Evolutionary conservation across 2,113 vertebrate genomes (phyloP).

Genomic region (Pogona vitticeps): DNA sequence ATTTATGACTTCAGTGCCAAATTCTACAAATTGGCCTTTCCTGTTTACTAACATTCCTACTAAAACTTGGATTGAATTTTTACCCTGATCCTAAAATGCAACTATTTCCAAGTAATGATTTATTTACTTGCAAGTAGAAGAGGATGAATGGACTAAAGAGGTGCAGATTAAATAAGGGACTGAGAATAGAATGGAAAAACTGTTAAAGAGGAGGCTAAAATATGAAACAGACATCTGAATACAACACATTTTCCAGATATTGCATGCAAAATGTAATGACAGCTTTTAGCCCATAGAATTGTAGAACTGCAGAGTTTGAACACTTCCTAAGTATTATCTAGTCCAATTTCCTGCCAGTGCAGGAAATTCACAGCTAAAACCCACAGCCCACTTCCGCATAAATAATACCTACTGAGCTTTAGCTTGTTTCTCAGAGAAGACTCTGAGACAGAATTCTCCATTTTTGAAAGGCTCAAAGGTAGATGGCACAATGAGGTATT

Average conservation of each 20-base stretch:
- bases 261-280: not conserved
- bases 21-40: not conserved
- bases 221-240: not conserved
- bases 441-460: constrained; percentile 82
- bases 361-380: too few species aligned
- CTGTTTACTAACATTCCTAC: fast-evolving
- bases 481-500: constrained; percentile 85
- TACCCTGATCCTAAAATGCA: not conserved
- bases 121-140: not conserved
- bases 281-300: not conserved
- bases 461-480: constrained; percentile 87
- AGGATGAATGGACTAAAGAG: not conserved
- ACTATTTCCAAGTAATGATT: not conserved
- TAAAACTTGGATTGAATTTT: not conserved
- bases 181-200: not conserved
- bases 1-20: not conserved
- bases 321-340: too few species aligned
- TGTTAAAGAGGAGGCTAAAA: not conserved
- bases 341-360: too few species aligned
- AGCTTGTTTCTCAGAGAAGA: constrained; percentile 86
- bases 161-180: not conserved
- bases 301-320: not conserved
- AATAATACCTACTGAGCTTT: constrained; percentile 72
- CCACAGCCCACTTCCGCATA: constrained; percentile 6
- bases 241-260: fast-evolving